These are phyloP conservation scores for Pogonomyrmex barbatus DNA, from an alignment of 1,140 invertebrate genomes.

Conservation along the genomic window DNA sequence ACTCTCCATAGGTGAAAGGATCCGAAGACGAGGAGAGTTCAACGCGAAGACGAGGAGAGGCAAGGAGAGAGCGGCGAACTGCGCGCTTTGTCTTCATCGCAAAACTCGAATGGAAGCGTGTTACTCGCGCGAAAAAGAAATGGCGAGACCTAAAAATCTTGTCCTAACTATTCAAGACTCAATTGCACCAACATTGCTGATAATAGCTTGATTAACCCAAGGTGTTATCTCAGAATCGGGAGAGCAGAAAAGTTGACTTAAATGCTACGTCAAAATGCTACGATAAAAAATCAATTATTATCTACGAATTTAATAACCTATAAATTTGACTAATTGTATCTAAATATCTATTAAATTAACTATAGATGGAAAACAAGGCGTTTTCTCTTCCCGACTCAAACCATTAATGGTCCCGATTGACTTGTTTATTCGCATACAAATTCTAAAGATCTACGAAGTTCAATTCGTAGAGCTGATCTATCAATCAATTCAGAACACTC, in stretches of 20 bases:
- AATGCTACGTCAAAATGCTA: neutral
- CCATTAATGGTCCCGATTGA: neutral
- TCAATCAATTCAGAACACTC: neutral
- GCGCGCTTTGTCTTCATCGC: slow-evolving; percentile 51
- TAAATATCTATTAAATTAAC: neutral
- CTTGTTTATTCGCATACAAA: neutral
- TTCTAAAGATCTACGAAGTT: neutral
- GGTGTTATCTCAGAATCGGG: neutral
- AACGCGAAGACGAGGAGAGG: slow-evolving; percentile 44
- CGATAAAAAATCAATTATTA: neutral
- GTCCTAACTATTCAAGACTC: slow-evolving; percentile 12
- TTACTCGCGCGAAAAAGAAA: slow-evolving; percentile 37
- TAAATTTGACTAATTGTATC: neutral
- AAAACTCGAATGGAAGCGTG: slow-evolving; percentile 27
- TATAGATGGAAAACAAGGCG: neutral
- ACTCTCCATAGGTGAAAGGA: slow-evolving; percentile 55
- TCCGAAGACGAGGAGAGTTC: slow-evolving; percentile 50
- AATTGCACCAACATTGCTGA: slow-evolving; percentile 25
- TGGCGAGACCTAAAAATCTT: slow-evolving; percentile 31
- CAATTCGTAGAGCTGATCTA: neutral
- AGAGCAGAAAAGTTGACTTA: neutral
- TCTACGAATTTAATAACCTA: neutral
- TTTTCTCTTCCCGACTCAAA: neutral
- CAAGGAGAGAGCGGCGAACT: neutral
- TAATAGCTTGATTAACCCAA: neutral